Percentiles rank a stretch among this genome's conserved stretches.
phyloP scores from a whole-genome alignment of 2,888 invertebrate genomes.

The Diaphora mendica region DNA sequence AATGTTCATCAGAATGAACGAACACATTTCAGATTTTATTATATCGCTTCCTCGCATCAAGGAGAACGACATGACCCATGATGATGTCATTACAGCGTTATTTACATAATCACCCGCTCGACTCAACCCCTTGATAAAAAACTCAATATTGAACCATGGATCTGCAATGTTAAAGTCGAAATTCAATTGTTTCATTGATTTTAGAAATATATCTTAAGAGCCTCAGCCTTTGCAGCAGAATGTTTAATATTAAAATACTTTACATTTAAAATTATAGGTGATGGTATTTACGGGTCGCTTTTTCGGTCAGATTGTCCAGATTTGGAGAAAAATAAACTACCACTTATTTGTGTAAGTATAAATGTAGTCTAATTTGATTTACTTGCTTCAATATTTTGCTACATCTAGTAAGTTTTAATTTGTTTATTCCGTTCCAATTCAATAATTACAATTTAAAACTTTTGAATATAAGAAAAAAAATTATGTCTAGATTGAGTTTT shows the following conservation, averaged over 20 bases:
- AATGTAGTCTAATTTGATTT: background rate
- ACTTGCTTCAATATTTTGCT: too few relatives aligned
- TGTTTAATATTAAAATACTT: constrained; percentile 64
- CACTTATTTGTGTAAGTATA: background rate
- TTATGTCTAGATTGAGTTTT: too few relatives aligned
- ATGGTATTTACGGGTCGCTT: constrained; percentile 47
- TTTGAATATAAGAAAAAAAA: too few relatives aligned
- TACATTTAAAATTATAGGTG: constrained; percentile 65
- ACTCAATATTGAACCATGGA: constrained; percentile 46
- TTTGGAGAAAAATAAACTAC: constrained; percentile 27
- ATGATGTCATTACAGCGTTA: constrained; percentile 75
- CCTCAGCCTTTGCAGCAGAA: constrained; percentile 56
- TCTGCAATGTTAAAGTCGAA: constrained; percentile 35
- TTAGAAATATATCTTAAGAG: constrained; percentile 48
- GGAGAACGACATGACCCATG: constrained; percentile 70
- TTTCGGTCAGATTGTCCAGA: constrained; percentile 37
- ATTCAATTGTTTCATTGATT: constrained; percentile 33
- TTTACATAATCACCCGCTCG: constrained; percentile 74
- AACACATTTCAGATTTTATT: constrained; percentile 70
- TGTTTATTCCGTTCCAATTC: too few relatives aligned
- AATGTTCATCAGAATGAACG: constrained; percentile 46
- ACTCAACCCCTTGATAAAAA: constrained; percentile 44
- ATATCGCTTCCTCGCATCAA: constrained; percentile 70
- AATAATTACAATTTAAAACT: too few relatives aligned
- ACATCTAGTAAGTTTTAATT: too few relatives aligned